Conservation (phyloP, 2,888 invertebrate genomes). For the Troides oblongomaculatus region DNA sequence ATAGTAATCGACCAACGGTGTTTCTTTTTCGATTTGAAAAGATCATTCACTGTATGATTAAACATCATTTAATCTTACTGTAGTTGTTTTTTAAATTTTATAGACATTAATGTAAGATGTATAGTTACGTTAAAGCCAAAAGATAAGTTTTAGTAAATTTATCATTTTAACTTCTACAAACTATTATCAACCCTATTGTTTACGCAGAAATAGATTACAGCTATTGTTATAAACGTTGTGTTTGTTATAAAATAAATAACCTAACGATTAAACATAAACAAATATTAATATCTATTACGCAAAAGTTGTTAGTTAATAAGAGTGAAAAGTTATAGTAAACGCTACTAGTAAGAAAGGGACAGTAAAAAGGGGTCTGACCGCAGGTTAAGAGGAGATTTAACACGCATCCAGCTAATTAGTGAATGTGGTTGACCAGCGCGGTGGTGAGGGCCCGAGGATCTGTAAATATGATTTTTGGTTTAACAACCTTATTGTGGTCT, state of each 20-base stretch:
- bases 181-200: too few relatives aligned
- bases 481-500: slow-evolving; percentile 65
- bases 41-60: slow-evolving; percentile 32
- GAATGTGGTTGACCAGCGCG: slow-evolving; percentile 74
- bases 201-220: neutral
- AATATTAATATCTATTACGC: neutral
- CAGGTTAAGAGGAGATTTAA: slow-evolving; percentile 77
- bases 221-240: neutral
- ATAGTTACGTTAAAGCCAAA: too few relatives aligned
- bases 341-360: slow-evolving; percentile 52
- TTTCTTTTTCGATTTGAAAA: slow-evolving; percentile 50
- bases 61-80: slow-evolving; percentile 4
- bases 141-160: too few relatives aligned
- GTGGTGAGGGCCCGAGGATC: slow-evolving; percentile 58
- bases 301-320: neutral
- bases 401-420: slow-evolving; percentile 78
- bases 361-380: slow-evolving; percentile 61
- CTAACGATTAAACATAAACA: neutral
- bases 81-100: neutral
- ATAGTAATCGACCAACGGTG: slow-evolving; percentile 64
- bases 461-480: slow-evolving; percentile 71
- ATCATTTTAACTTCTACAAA: too few relatives aligned
- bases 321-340: slow-evolving; percentile 42
- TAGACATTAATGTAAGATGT: neutral
- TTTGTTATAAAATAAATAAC: neutral